Evolutionary conservation across 2,888 invertebrate species (phyloP), one percentile per base, ranked within the genome.

Genomic region (Caenorhabditis sp.): DNA sequence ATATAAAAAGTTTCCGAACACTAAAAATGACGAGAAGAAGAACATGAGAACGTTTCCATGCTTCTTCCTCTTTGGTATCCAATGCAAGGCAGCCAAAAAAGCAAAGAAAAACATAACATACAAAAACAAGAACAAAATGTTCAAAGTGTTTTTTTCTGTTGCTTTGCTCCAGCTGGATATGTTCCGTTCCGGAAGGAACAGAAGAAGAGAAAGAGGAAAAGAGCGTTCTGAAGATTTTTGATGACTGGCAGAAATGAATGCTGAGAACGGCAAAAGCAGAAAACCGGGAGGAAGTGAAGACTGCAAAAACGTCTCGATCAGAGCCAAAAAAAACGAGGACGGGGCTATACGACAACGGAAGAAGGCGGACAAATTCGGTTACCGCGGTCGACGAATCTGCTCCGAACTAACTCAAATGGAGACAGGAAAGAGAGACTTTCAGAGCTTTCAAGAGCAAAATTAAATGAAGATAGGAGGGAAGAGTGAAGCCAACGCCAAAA

Each of bases 331-430:
- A 55, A 53, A 65, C 61, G 51, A 40, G 51, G 51, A 60, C 55
- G 26, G n/a, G 28, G 76, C 76, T 76, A 55, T 67, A 76, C 67
- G 60, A 67, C 67, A 44, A 61, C 53, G 40, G 15, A n/a, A 28
- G 61, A 50, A 55, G 64, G 35, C 65, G 51, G 58, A 51, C 76
- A 76, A 76, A 76, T 67, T 76, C 53, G 40, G 76, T 76, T 76
- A 76, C 76, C 76, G 76, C 76, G 44, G 53, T 76, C 60, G 28
- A 18, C 65, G 58, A 65, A 74, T 74, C 65, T 67, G 60, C 74
- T 60, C 51, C 53, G 65, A 32, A 67, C 58, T 74, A 64, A 65
- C 32, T 64, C 58, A 37, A 64, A 72, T 72, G 56, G 35, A 65
- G 32, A 53, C 64, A 37, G 18, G 55, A 60, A 56, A 13, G 26